Conservation (phyloP, 2,113 vertebrate genomes). For the Barnardius zonarius region DNA sequence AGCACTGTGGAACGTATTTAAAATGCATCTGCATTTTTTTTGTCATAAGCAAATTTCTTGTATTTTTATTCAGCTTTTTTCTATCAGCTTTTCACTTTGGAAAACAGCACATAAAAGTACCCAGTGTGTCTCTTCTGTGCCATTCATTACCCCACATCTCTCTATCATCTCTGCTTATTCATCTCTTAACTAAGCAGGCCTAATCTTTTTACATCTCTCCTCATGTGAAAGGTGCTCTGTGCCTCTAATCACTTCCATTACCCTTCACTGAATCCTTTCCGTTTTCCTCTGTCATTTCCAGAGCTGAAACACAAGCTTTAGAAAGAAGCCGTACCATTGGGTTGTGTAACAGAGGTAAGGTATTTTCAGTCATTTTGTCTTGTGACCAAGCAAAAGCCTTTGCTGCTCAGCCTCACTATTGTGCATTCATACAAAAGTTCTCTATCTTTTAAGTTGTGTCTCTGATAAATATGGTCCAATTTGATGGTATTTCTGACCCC, state of each 20-base stretch:
- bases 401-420: neutral
- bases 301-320: constrained; percentile 19
- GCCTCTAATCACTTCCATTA: constrained; percentile 30
- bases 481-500: neutral
- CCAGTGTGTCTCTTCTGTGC: neutral
- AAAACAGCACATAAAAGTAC: neutral
- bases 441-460: neutral
- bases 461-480: neutral
- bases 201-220: constrained; percentile 44
- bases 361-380: constrained; percentile 23
- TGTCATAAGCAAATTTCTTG: neutral
- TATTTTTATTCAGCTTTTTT: neutral
- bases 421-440: neutral
- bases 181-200: constrained; percentile 39
- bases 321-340: neutral
- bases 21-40: neutral
- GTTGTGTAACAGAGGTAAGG: neutral
- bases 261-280: constrained; percentile 19
- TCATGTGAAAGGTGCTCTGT: neutral
- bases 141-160: constrained; percentile 17
- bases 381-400: neutral
- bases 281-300: neutral
- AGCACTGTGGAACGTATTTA: neutral
- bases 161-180: constrained; percentile 21
- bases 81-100: neutral